phyloP scores from a whole-genome alignment of 2,797 vertebrate species.

The Dryobates pubescens region DNA sequence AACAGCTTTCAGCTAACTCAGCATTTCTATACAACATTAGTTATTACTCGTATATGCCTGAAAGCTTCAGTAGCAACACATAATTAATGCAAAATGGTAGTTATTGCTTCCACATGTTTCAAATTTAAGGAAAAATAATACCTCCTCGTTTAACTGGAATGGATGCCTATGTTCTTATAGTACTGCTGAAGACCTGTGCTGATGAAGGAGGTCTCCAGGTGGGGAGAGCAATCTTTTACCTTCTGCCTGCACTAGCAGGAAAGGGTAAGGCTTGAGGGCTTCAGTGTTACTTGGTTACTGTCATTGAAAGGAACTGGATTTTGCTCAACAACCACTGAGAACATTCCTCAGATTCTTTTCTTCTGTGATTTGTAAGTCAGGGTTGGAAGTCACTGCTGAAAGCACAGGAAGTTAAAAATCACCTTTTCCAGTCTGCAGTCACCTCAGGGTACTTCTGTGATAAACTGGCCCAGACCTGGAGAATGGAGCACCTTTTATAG shows the following conservation, averaged over 20 bases:
- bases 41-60: not conserved
- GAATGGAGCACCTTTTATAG: not conserved
- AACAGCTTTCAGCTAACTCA: not conserved
- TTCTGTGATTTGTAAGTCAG: not conserved
- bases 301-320: not conserved
- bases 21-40: not conserved
- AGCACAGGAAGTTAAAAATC: conserved; percentile 42
- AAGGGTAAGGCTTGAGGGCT: not conserved
- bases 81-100: not conserved
- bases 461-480: not conserved
- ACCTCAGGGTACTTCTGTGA: conserved; percentile 8
- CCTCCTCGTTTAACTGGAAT: not conserved
- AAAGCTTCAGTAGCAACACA: not conserved
- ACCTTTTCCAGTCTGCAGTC: conserved; percentile 23
- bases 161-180: accelerated
- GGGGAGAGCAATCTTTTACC: not conserved
- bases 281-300: not conserved
- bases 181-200: not conserved
- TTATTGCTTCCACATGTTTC: not conserved
- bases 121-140: not conserved
- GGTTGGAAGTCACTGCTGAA: conserved; percentile 15
- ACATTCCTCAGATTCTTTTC: conserved; percentile 40
- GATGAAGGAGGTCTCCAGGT: not conserved
- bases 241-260: not conserved
- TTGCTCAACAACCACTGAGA: not conserved